A percentile compares a stretch with the other conserved stretches of the same genome.
Conservation (phyloP, 1,140 invertebrate species). For the Vollenhovia emeryi region DNA sequence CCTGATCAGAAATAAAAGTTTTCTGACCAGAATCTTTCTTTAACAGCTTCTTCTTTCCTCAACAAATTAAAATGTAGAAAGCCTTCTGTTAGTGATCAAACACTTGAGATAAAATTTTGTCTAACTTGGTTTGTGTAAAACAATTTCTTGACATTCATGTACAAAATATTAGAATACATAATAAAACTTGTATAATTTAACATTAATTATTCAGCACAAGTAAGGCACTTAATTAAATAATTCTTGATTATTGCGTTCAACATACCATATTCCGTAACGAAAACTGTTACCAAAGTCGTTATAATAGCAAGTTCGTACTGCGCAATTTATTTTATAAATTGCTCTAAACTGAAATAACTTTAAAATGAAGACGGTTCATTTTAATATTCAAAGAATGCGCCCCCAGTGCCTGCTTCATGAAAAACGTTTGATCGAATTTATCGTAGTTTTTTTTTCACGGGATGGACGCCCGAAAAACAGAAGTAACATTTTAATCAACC, state of each 20-base stretch:
- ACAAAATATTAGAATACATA: neutral
- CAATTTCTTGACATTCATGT: neutral
- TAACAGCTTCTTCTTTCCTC: neutral
- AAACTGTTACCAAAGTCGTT: slow-evolving; percentile 9
- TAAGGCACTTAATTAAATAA: neutral
- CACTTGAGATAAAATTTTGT: neutral
- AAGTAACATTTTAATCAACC: neutral
- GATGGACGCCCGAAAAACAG: neutral
- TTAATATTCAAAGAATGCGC: neutral
- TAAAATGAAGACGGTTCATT: neutral
- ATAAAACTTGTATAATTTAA: neutral
- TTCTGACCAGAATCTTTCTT: neutral
- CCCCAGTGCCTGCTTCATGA: neutral
- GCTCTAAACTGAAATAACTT: neutral
- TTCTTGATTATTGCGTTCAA: slow-evolving; percentile 6
- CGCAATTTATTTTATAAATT: slow-evolving; percentile 27
- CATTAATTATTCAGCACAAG: slow-evolving; percentile 8
- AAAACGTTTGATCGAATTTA: slow-evolving; percentile 1
- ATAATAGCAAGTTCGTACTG: slow-evolving; percentile 10
- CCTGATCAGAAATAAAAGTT: neutral
- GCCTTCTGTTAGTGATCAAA: neutral
- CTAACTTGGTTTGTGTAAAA: neutral
- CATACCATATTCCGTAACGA: slow-evolving; percentile 5
- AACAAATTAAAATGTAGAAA: neutral
- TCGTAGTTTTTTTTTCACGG: neutral